Evolutionary conservation across 2,797 vertebrate species (phyloP).

Genomic region (Poeciliopsis paucimaculata): DNA sequence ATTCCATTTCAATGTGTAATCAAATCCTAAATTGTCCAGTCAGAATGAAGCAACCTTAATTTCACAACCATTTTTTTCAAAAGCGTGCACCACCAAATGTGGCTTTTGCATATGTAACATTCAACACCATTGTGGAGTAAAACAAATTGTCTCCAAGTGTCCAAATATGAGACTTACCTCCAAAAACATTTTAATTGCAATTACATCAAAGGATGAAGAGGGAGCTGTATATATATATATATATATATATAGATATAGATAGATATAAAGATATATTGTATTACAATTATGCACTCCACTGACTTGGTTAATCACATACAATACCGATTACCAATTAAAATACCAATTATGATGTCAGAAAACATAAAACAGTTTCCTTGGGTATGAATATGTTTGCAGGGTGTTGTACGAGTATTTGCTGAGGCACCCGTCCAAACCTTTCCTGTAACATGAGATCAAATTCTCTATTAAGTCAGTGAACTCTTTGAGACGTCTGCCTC

Average conservation of each 20-base stretch:
- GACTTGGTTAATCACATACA: background rate
- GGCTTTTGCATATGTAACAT: too few relatives aligned
- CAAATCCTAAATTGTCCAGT: too few relatives aligned
- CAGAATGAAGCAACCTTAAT: too few relatives aligned
- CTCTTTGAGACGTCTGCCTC: background rate
- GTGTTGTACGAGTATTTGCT: background rate
- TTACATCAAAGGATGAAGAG: background rate
- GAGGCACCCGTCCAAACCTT: background rate
- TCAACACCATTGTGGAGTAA: background rate
- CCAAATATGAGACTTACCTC: background rate
- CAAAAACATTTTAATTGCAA: background rate
- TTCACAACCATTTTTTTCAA: too few relatives aligned
- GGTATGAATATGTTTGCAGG: background rate
- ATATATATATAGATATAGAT: too few relatives aligned
- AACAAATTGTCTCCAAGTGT: background rate
- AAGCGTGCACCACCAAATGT: too few relatives aligned
- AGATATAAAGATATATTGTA: too few relatives aligned
- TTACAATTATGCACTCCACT: too few relatives aligned
- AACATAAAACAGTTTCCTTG: background rate
- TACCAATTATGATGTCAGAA: background rate
- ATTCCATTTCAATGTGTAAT: too few relatives aligned
- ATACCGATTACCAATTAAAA: background rate
- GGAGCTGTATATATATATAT: too few relatives aligned
- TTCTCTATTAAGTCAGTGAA: background rate
- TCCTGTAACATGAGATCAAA: background rate